Evolutionary conservation across 2,797 vertebrate genomes (phyloP), one percentile per base, ranked within the genome.

Genomic region (Lepilemur septentrionalis): DNA sequence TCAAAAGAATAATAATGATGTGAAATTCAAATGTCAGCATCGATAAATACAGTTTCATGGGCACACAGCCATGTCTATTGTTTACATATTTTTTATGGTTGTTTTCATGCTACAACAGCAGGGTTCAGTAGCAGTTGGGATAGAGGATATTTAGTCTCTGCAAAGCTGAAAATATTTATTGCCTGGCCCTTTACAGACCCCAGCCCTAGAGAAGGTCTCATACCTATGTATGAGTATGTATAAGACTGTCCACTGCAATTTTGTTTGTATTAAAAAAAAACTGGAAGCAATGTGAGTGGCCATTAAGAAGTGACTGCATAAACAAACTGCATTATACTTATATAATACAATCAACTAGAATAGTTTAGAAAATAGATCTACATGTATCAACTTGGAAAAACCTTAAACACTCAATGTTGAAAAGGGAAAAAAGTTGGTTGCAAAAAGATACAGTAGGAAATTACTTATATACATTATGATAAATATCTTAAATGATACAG

Each of bases 391-490:
- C 48, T 67, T 88, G 52, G 35, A 92, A 63, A 90, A 93, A 90
- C 7, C 20, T 93, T 38, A 89, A 86, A 86, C 7, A 83, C 9
- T 67, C 41, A 46, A 46, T 76, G 46, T 4, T 76, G 75, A 91
- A 82, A 81, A 17, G 30, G 50, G 15, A 69, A 46, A 38, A 83
- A 79, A n/a, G 18, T 20, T 80, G 10, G 9, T 63, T 79, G 28
- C 18, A 93, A 94, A 96, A 59, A 32, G 25, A 80, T 25, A 80
- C 55, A 83, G 46, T 59, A 50, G 67, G 72, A 94, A 97, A 83
- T 23, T 46, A 83, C 4, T 84, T 80, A 93, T 5, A 86, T 43
- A 52, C 38, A 78, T 69, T 91, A 38, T 88, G 38, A 84, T 92
- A 93, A 83, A 88, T 48, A 93, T 9, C 61, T 10, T 83, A 79